These are phyloP conservation scores for Dorcus hopei DNA, from an alignment of 2,888 invertebrate genomes.

Conservation along the genomic window DNA sequence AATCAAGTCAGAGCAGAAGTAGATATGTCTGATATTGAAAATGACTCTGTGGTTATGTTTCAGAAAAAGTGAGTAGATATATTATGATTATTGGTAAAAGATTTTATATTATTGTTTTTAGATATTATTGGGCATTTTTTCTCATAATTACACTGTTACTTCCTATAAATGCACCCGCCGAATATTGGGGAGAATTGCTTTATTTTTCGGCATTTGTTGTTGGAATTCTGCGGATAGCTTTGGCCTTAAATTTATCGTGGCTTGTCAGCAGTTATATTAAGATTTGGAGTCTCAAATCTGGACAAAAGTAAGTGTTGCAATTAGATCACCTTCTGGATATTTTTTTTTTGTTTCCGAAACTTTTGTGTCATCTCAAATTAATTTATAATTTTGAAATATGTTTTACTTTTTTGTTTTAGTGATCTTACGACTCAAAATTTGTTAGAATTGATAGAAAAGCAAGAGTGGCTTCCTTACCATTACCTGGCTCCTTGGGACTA, in stretches of 20 bases:
- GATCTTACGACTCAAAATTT: constrained; percentile 33
- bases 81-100: neutral
- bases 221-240: constrained; percentile 65
- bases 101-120: constrained; percentile 42
- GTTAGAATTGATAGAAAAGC: constrained; percentile 71
- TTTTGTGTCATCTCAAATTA: too few relatives aligned
- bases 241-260: constrained; percentile 66
- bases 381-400: neutral
- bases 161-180: constrained; percentile 73
- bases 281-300: constrained; percentile 59
- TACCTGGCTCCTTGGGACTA: constrained; percentile 77
- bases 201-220: constrained; percentile 61
- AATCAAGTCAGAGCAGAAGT: constrained; percentile 61
- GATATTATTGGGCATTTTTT: constrained; percentile 68
- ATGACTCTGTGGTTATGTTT: constrained; percentile 74
- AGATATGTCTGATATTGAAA: constrained; percentile 76
- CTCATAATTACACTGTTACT: constrained; percentile 62
- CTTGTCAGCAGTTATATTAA: constrained; percentile 70
- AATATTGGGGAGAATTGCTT: constrained; percentile 74
- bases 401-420: constrained; percentile 5
- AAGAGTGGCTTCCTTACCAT: constrained; percentile 79
- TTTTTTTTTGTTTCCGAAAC: too few relatives aligned
- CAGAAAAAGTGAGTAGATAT: constrained; percentile 66
- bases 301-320: constrained; percentile 54
- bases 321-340: constrained; percentile 11